These are phyloP conservation scores for Hormaphis cornu DNA, from an alignment of 1,140 invertebrate species.

Conservation along the genomic window DNA sequence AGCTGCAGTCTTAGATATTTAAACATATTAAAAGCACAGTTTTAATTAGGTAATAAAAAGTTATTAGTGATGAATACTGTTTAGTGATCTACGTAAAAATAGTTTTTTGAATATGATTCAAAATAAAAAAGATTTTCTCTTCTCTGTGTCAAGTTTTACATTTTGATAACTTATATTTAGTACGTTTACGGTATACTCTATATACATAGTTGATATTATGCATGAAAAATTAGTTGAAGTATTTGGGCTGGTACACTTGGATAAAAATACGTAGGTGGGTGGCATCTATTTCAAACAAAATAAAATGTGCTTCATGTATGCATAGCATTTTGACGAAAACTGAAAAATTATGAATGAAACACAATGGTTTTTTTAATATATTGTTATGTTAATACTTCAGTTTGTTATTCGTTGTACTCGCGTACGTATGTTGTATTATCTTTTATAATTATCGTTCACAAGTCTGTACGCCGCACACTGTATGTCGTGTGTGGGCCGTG, in stretches of 20 bases:
- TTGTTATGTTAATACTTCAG: slow-evolving; percentile 8
- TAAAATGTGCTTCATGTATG: neutral
- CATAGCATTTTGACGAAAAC: neutral
- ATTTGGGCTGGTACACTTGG: neutral
- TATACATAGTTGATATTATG: too few relatives aligned
- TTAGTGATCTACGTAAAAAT: too few relatives aligned
- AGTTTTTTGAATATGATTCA: too few relatives aligned
- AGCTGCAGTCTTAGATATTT: too few relatives aligned
- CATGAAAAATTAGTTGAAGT: neutral
- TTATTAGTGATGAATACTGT: too few relatives aligned
- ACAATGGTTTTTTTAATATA: neutral
- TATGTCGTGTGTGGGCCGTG: neutral
- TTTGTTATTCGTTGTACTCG: neutral
- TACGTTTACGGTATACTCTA: too few relatives aligned
- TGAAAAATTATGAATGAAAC: neutral
- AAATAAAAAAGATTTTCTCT: too few relatives aligned
- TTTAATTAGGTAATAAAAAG: too few relatives aligned
- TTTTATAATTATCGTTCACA: slow-evolving; percentile 9
- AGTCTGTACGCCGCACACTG: neutral
- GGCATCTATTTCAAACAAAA: neutral
- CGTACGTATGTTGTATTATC: too few relatives aligned
- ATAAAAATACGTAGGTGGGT: neutral
- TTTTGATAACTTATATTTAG: too few relatives aligned
- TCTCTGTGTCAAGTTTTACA: too few relatives aligned
- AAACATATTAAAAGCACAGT: too few relatives aligned